Conservation (phyloP, 2,797 vertebrate genomes). For the Acanthornis magna region DNA sequence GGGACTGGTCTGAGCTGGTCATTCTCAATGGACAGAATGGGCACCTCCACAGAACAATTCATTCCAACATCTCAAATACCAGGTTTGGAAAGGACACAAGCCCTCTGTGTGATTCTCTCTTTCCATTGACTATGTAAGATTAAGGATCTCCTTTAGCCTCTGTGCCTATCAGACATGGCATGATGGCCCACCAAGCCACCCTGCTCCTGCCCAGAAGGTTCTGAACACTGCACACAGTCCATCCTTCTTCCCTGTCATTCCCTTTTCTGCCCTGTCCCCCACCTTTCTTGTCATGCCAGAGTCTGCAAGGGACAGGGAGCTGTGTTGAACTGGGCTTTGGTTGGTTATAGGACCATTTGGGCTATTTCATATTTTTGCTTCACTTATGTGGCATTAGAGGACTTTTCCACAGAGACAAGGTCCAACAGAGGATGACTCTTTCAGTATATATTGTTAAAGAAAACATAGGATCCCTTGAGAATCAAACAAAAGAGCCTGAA, state of each 20-base stretch:
- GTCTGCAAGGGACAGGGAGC: not conserved
- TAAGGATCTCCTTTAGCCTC: not conserved
- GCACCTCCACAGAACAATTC: not conserved
- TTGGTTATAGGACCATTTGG: not conserved
- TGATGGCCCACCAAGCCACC: not conserved
- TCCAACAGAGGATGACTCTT: not conserved
- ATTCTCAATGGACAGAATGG: not conserved
- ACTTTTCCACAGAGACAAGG: not conserved
- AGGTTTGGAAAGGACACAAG: not conserved
- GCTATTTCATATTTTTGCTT: not conserved
- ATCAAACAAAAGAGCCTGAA: not conserved
- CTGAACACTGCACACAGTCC: not conserved
- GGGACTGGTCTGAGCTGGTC: not conserved
- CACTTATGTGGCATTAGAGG: not conserved
- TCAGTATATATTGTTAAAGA: not conserved
- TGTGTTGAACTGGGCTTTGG: not conserved
- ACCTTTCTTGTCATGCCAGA: not conserved
- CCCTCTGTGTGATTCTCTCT: not conserved
- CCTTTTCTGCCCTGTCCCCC: not conserved
- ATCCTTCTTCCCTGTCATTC: not conserved
- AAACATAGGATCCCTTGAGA: not conserved
- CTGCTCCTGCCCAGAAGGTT: not conserved
- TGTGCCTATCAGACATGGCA: not conserved
- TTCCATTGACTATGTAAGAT: rapidly evolving
- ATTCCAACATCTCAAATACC: not conserved